These are phyloP conservation scores for Opisthograptis luteolata DNA, from an alignment of 2,888 invertebrate species.

Conservation along the genomic window DNA sequence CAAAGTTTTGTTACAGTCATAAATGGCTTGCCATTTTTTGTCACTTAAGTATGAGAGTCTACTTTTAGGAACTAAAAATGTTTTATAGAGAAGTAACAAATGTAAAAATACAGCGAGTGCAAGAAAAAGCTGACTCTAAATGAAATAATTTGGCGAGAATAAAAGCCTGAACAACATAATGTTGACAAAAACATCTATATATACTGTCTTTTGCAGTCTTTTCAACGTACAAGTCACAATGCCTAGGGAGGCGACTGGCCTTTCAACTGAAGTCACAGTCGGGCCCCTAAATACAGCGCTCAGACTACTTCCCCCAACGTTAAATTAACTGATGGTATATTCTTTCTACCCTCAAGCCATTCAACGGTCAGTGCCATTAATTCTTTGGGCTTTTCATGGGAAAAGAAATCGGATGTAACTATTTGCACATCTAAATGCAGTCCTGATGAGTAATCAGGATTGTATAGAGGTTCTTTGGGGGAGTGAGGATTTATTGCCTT, in stretches of 20 bases:
- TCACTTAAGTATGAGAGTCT: too few species aligned
- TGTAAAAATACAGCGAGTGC: neutral
- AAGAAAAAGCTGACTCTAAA: neutral
- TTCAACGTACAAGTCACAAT: slow-evolving; percentile 23
- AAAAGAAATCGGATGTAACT: slow-evolving; percentile 57
- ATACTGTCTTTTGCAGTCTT: slow-evolving; percentile 25
- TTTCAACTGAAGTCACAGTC: slow-evolving; percentile 39
- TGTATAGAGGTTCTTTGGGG: slow-evolving; percentile 41
- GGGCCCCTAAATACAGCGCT: slow-evolving; percentile 38
- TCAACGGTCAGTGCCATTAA: slow-evolving; percentile 57
- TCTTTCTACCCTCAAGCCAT: slow-evolving; percentile 36
- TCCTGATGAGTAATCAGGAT: slow-evolving; percentile 54
- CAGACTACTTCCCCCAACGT: slow-evolving; percentile 30
- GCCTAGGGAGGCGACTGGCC: slow-evolving; percentile 24
- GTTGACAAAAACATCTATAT: slow-evolving; percentile 22
- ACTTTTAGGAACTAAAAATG: too few species aligned
- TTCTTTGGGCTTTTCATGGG: slow-evolving; percentile 50
- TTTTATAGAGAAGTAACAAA: neutral
- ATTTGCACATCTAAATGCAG: slow-evolving; percentile 58
- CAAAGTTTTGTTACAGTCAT: too few species aligned
- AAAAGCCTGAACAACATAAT: slow-evolving; percentile 10
- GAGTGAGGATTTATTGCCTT: slow-evolving; percentile 34
- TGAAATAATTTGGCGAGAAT: neutral
- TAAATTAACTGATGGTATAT: slow-evolving; percentile 45
- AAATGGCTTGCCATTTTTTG: too few species aligned